These are phyloP conservation scores for Nomada hirtipes DNA, from an alignment of 2,888 invertebrate genomes.

Conservation along the genomic window DNA sequence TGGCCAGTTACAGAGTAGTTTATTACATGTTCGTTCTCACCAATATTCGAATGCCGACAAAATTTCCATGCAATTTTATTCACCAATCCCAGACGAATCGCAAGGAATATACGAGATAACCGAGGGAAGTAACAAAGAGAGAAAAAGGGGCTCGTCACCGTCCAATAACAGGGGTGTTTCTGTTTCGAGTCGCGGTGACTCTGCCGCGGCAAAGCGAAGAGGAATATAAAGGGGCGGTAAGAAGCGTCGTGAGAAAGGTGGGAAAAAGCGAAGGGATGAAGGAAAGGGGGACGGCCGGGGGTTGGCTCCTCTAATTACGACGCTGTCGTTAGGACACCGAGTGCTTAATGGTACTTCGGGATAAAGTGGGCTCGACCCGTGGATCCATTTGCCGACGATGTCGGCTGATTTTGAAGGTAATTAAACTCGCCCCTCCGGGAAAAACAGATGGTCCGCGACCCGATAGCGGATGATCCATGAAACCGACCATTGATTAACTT, in stretches of 20 bases:
- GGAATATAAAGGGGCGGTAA: constrained; percentile 2
- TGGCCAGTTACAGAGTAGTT: constrained; percentile 48
- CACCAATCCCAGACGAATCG: background rate
- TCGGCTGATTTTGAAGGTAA: constrained; percentile 70
- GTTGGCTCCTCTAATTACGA: constrained; percentile 69
- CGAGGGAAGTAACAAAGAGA: background rate
- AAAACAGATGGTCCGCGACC: constrained; percentile 57
- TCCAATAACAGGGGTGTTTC: background rate
- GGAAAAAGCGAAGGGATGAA: background rate
- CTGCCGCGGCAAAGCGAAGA: constrained; percentile 4
- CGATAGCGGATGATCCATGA: constrained; percentile 21
- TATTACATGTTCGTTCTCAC: constrained; percentile 29
- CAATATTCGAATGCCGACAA: too few species aligned
- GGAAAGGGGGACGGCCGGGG: constrained; percentile 14
- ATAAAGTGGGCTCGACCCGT: constrained; percentile 69
- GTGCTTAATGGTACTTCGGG: constrained; percentile 70
- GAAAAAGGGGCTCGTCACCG: background rate
- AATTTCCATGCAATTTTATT: background rate
- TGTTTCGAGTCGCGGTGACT: constrained; percentile 15
- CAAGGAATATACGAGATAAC: background rate
- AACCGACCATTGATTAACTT: constrained; percentile 29
- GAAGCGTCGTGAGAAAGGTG: background rate
- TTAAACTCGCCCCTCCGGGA: constrained; percentile 58
- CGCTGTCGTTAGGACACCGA: constrained; percentile 68
- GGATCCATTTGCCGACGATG: constrained; percentile 63